Conservation (phyloP, 2,797 vertebrate genomes). For the Anabacerthia variegaticeps region DNA sequence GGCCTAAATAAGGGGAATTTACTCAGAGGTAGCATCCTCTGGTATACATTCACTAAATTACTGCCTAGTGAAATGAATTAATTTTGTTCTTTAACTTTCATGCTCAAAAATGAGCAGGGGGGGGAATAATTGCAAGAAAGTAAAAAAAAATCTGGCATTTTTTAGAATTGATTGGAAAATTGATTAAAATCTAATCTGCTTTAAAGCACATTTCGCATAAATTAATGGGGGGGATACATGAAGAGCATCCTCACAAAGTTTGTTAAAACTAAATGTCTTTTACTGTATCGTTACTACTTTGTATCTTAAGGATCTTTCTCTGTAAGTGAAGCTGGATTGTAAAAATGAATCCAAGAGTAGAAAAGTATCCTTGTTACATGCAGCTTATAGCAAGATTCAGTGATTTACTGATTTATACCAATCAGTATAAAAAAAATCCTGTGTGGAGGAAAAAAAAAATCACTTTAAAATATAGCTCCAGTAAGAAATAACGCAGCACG, state of each 20-base stretch:
- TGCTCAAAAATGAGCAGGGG: neutral
- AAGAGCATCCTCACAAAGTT: neutral
- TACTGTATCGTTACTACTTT: neutral
- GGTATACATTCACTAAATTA: neutral
- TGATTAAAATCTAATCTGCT: neutral
- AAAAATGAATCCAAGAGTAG: neutral
- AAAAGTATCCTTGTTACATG: neutral
- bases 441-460: neutral
- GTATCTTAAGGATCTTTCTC: neutral
- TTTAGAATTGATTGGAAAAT: neutral
- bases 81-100: neutral
- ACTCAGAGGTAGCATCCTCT: neutral
- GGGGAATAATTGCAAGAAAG: neutral
- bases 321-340: neutral
- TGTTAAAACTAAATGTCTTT: neutral
- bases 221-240: rapidly evolving
- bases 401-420: neutral
- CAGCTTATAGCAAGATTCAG: neutral
- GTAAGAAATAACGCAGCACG: neutral
- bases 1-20: neutral
- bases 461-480: neutral
- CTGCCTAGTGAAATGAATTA: neutral
- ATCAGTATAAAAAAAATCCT: neutral
- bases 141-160: neutral
- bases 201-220: neutral